These are phyloP conservation scores for Acrocephalus arundinaceus DNA, from an alignment of 2,113 vertebrate genomes.

Conservation along the genomic window DNA sequence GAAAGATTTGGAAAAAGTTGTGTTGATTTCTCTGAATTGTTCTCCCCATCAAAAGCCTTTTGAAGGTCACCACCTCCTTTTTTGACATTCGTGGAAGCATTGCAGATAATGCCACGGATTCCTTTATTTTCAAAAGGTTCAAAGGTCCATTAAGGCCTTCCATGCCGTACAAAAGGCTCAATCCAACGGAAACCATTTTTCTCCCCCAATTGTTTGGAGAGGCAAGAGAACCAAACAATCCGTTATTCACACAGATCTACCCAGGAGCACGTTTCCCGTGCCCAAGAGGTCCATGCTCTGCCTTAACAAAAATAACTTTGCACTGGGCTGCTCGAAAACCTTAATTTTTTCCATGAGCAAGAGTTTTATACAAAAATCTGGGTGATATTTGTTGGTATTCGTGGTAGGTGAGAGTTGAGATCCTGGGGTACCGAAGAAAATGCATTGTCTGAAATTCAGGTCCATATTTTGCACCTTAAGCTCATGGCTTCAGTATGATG, in stretches of 20 bases:
- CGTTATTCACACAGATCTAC: conserved; percentile 50
- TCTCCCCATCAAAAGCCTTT: conserved; percentile 32
- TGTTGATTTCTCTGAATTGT: conserved; percentile 14
- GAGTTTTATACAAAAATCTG: background rate
- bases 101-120: conserved; percentile 35
- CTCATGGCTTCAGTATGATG: background rate
- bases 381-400: background rate
- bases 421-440: rapidly evolving
- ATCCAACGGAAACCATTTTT: conserved; percentile 66
- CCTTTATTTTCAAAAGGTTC: conserved; percentile 53
- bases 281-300: background rate
- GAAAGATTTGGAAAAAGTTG: background rate
- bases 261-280: conserved; percentile 18
- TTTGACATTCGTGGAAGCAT: background rate
- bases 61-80: conserved; percentile 35
- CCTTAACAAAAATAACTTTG: background rate
- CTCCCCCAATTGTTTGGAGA: conserved; percentile 51
- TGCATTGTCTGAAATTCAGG: rapidly evolving
- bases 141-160: conserved; percentile 58
- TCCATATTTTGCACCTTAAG: background rate
- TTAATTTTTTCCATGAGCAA: background rate
- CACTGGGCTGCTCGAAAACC: background rate
- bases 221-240: conserved; percentile 65
- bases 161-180: conserved; percentile 45
- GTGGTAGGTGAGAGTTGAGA: rapidly evolving